Conservation (phyloP, 1,140 invertebrate genomes). For the Sminthurides bifidus region DNA sequence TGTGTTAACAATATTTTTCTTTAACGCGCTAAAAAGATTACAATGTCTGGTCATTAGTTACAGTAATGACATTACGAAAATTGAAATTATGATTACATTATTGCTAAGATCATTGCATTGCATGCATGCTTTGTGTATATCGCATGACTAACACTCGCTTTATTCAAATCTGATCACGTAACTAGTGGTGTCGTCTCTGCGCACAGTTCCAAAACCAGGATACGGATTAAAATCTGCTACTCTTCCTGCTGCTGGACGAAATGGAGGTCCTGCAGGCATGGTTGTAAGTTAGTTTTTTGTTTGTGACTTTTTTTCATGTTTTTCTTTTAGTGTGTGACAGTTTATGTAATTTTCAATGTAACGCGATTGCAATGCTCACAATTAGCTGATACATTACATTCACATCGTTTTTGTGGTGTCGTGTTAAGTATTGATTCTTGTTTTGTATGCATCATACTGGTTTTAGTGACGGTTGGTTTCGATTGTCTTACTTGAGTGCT, state of each 20-base stretch:
- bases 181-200: constrained; percentile 44
- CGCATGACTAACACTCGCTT: constrained; percentile 4
- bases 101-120: background rate
- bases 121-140: constrained; percentile 16
- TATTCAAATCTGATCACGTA: constrained; percentile 18
- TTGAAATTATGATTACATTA: too few species aligned
- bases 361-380: background rate
- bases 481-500: too few species aligned
- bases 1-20: too few species aligned
- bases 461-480: too few species aligned
- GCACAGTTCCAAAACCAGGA: constrained; percentile 54
- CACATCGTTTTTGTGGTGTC: constrained; percentile 4
- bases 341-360: background rate
- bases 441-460: too few species aligned
- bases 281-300: constrained; percentile 34
- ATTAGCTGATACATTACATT: constrained; percentile 3
- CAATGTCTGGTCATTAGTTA: too few species aligned
- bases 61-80: too few species aligned
- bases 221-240: constrained; percentile 62
- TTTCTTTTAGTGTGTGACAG: background rate
- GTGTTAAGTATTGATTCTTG: too few species aligned
- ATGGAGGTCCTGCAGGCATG: constrained; percentile 36
- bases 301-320: constrained; percentile 12
- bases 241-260: constrained; percentile 48
- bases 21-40: too few species aligned